phyloP scores from a whole-genome alignment of 1,140 invertebrate genomes.

The Drosophila nigrodunni region DNA sequence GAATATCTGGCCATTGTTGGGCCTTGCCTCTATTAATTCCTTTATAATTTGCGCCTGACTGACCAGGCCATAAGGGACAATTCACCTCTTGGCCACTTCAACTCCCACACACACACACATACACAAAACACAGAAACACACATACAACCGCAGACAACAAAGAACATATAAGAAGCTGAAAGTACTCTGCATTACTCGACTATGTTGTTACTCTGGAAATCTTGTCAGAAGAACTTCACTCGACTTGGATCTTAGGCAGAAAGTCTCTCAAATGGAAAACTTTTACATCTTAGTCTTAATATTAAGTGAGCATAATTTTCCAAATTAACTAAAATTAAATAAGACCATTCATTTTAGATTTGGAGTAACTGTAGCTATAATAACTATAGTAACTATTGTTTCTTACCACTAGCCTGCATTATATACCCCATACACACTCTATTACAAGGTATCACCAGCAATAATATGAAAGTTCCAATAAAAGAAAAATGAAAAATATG shows the following conservation, averaged over 20 bases:
- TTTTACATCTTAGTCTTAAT: no score
- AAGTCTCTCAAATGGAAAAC: no score
- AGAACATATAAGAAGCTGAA: background rate
- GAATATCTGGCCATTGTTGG: constrained; percentile 47
- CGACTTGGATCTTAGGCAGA: no score
- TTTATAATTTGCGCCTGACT: constrained; percentile 82
- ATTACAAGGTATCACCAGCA: constrained; percentile 16
- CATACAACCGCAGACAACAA: background rate
- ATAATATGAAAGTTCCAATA: constrained; percentile 47
- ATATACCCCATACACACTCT: constrained; percentile 11
- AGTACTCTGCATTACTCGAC: background rate
- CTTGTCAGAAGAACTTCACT: background rate
- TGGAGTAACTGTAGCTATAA: no score
- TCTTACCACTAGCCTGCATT: background rate
- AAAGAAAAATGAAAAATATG: constrained; percentile 58
- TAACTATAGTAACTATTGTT: no score
- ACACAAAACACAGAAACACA: background rate
- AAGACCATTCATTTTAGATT: no score
- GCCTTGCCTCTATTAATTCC: constrained; percentile 73
- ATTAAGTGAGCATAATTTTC: no score
- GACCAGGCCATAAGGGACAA: constrained; percentile 61
- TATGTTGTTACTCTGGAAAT: constrained; percentile 6
- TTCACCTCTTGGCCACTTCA: constrained; percentile 50
- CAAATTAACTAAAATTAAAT: no score
- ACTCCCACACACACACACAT: constrained; percentile 32